Evolutionary conservation across 2,797 vertebrate species (phyloP), one percentile per base, ranked within the genome.

Genomic region (Rallus crepitans): DNA sequence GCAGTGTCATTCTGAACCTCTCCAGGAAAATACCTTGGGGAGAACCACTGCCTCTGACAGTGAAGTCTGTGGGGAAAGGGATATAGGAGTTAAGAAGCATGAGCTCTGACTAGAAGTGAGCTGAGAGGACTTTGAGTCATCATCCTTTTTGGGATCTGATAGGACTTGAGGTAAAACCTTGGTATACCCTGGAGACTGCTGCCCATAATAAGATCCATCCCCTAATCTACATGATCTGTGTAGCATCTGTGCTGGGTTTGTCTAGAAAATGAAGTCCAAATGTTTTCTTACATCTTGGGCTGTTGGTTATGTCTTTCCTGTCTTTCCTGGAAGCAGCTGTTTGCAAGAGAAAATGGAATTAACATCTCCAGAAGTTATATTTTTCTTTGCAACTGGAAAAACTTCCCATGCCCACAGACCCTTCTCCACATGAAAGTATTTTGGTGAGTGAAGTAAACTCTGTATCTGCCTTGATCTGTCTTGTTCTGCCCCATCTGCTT

Each of bases 181-280:
- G 1, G 17, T 73, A 12, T 73, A 12, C 11, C 19, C 9, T 63
- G 39, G 18, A 24, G 64, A 2, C 17, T 53, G n/a, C 15, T 73
- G 14, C 31, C 28, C 1, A 0, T 28, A 57, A 57, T 52, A 56
- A 68, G n/a, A 47, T 12, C 31, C 25, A 23, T 3, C 4, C 11
- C 12, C 9, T 28, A 57, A 0, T 30, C 11, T 25, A 0, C 1
- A 0, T 48, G 4, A 25, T 15, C 50, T 79, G 13, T 37, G 20
- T 2, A 82, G 50, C 28, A 12, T 53, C 65, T 5, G 1, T 53
- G 25, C 33, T 72, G 37, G 28, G 3, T 15, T 64, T 61, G 37
- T n/a, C 31, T 70, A 24, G 56, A 37, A 64, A 85, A 60, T 33
- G 17, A 73, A 68, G 6, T 48, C 73, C 71, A 48, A 92, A 63